Conservation (phyloP, 2,888 invertebrate genomes). For the Smittia sp. region DNA sequence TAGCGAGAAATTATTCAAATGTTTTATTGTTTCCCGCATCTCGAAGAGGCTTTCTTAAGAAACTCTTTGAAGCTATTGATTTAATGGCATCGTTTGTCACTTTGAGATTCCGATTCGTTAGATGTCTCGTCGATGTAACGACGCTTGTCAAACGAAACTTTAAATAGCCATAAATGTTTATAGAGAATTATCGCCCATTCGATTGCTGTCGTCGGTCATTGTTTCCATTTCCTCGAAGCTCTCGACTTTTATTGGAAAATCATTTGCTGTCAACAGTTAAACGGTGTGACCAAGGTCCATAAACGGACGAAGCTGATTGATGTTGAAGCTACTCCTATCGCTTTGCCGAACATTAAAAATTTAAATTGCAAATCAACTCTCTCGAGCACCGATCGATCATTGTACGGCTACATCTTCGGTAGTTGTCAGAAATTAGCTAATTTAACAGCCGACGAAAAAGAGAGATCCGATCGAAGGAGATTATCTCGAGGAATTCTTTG, state of each 20-base stretch:
- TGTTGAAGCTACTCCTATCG: neutral
- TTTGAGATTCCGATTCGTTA: neutral
- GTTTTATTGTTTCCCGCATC: no score
- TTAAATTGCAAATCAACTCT: constrained; percentile 27
- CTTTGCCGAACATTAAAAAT: neutral
- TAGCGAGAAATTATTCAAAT: no score
- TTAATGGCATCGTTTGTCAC: neutral
- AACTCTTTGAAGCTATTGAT: constrained; percentile 15
- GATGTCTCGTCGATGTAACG: neutral
- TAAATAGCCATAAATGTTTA: constrained; percentile 20
- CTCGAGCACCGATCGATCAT: constrained; percentile 25
- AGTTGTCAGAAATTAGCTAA: constrained; percentile 9
- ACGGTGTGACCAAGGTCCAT: neutral
- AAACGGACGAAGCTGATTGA: constrained; percentile 10
- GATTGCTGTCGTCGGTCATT: neutral
- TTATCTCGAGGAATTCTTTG: constrained; percentile 17
- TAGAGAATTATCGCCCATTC: neutral
- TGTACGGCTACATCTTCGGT: neutral
- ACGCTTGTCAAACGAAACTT: constrained; percentile 21
- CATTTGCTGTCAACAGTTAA: constrained; percentile 27
- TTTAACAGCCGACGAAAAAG: constrained; percentile 6
- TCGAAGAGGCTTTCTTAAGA: neutral
- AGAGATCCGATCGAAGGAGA: constrained; percentile 10
- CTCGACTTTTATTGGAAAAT: constrained; percentile 30
- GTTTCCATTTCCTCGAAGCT: neutral